Evolutionary conservation across 1,140 invertebrate species (phyloP).

Genomic region (Hycleus phaleratus): DNA sequence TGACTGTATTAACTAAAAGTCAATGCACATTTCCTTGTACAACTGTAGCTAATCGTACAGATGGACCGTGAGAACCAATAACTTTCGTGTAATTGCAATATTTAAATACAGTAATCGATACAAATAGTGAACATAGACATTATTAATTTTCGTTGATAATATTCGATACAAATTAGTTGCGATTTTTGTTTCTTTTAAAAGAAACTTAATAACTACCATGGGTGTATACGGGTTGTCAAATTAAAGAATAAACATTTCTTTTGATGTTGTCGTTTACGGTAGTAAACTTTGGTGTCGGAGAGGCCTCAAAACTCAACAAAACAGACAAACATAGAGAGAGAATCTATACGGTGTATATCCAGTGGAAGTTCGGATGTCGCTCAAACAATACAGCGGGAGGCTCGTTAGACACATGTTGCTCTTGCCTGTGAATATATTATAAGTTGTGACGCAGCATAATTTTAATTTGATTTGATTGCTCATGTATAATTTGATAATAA

Average conservation of each 20-base stretch:
- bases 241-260: slow-evolving; percentile 15
- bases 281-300: too few species aligned
- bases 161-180: too few species aligned
- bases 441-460: slow-evolving; percentile 29
- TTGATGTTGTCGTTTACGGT: slow-evolving; percentile 2
- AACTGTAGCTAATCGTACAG: slow-evolving; percentile 4
- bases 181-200: too few species aligned
- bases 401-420: slow-evolving; percentile 27
- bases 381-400: slow-evolving; percentile 19
- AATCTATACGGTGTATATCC: background rate
- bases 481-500: slow-evolving; percentile 34
- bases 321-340: too few species aligned
- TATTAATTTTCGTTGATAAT: too few species aligned
- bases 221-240: slow-evolving; percentile 1
- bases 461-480: slow-evolving; percentile 35
- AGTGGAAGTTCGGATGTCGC: slow-evolving; percentile 14
- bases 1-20: too few species aligned
- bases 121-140: too few species aligned
- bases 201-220: slow-evolving; percentile 7
- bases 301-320: too few species aligned
- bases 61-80: slow-evolving; percentile 14
- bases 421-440: slow-evolving; percentile 30
- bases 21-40: too few species aligned
- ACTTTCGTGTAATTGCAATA: slow-evolving; percentile 5
- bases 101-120: too few species aligned